Evolutionary conservation across 1,140 invertebrate genomes (phyloP), one percentile per base, ranked within the genome.

Genomic region (Gonioctena quinquepunctata): DNA sequence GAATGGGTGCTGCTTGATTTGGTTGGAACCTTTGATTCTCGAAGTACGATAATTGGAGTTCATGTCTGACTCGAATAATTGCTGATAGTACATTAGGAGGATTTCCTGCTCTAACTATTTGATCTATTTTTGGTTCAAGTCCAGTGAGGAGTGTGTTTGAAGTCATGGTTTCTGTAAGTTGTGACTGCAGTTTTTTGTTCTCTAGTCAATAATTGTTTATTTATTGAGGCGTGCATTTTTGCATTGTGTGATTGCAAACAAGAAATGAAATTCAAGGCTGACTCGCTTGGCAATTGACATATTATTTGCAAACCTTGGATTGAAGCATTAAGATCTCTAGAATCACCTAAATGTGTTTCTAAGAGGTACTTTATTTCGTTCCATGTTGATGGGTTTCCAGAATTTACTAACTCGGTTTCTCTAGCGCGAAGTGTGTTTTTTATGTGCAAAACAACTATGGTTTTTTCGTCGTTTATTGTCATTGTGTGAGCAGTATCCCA

Each of bases 341-440:
- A 33, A 54, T 70, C 68, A 4, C 61, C 68, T 27, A 70, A 70
- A 59, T 70, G 60, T 28, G 61, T 26, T 13, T 33, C 48, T 57
- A 70, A 28, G 19, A 70, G 26, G 23, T 42, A 27, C 59, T 70
- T 62, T 2, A 69, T 63, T 63, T 69, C 68, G 11, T 7, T 11
- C 49, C 49, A 69, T 19, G 28, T 42, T 8, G 5, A 13, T 21
- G 68, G 68, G 42, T 70, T 65, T 59, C 26, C 16, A 13, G 61
- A 69, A 21, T 54, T 65, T 48, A 65, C 63, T 22, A 69, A 18
- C 19, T 70, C 23, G 16, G 62, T 33, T 7, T 61, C 62, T 70
- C 52, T 64, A n/a, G 63, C 56, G 18, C 21, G 26, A 2, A 66
- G 16, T 54, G 66, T 71, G 26, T 66, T 71, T 71, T 71, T 71